Base-by-base conservation (phyloP, 1,140 invertebrate species). In the Ceratina calcarata region DNA sequence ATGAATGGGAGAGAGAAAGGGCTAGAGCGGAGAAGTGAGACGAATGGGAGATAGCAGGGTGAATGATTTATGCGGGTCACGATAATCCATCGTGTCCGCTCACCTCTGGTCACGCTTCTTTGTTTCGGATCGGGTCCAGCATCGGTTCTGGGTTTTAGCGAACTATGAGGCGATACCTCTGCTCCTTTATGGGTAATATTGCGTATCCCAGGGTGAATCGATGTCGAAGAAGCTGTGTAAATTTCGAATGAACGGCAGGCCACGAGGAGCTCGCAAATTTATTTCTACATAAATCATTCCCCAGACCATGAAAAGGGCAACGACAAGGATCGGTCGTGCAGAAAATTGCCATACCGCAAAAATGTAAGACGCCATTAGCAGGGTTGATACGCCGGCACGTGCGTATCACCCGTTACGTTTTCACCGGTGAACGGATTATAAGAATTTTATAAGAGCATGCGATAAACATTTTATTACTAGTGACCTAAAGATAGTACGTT, bases 61-160 rank as follows among this genome's bases (percentile, higher is more conserved):
- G 75, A 78, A 78, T 71, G 75, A 81, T 78, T 81, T 78, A 81
- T 81, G 71, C 66, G 60, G 61, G 75, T 70, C 67, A 77, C 60
- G 75, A 81, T 78, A 72, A 81, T 81, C 67, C 80, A 81, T 81
- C 80, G 71, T 67, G 80, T 53, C 67, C 51, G 32, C 15, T 57
- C 51, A 6, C 7, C 32, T 45, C 24, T 10, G 67, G 61, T 81
- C 24, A 69, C 74, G 55, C 55, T 78, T 60, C 74, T 66, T 53
- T 53, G 66, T 64, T 45, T 65, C 45, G 37, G 10, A 45, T 22
- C 18, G 37, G 7, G 27, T 18, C 45, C 49, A 16, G 12, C 12
- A 81, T 81, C 80, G 71, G 78, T 67, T 68, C 80, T 24, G 53
- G 75, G 75, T 69, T 81, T 81, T 81, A 81, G 75, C 75, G 71